These are phyloP conservation scores for Macrophya annulata DNA, from an alignment of 2,888 invertebrate species.

Conservation along the genomic window DNA sequence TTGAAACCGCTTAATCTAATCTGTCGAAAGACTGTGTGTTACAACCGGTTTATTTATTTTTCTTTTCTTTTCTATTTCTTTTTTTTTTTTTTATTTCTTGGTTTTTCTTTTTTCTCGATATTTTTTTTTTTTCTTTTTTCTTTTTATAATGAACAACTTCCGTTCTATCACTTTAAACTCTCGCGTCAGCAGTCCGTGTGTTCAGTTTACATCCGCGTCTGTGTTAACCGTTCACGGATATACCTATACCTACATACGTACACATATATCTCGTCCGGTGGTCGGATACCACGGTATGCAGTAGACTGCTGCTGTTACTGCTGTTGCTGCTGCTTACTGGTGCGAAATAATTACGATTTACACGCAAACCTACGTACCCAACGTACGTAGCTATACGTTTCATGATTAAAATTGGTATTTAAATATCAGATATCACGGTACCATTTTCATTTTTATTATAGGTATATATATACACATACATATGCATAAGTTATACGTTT, in stretches of 20 bases:
- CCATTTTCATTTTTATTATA: neutral
- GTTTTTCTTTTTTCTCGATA: neutral
- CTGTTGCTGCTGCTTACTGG: conserved; percentile 40
- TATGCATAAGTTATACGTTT: too few relatives aligned
- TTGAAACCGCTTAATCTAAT: conserved; percentile 31
- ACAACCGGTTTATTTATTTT: conserved; percentile 21
- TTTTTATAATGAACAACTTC: conserved; percentile 24
- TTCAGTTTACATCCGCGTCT: neutral
- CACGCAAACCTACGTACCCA: conserved; percentile 36
- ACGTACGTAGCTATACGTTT: neutral
- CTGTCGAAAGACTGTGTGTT: neutral
- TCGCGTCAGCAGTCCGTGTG: conserved; percentile 36
- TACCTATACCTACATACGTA: neutral
- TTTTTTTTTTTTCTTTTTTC: neutral
- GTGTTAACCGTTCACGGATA: neutral
- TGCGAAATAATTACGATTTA: conserved; percentile 44
- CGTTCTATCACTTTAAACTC: conserved; percentile 26
- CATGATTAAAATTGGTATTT: conserved; percentile 3
- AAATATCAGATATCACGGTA: conserved; percentile 1
- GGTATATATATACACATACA: neutral
- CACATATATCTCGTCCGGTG: neutral
- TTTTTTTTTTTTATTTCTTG: neutral
- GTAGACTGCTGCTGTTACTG: conserved; percentile 17
- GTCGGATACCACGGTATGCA: neutral
- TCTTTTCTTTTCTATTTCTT: neutral